These are phyloP conservation scores for Hypercompe scribonia DNA, from an alignment of 2,888 invertebrate genomes.

Conservation along the genomic window DNA sequence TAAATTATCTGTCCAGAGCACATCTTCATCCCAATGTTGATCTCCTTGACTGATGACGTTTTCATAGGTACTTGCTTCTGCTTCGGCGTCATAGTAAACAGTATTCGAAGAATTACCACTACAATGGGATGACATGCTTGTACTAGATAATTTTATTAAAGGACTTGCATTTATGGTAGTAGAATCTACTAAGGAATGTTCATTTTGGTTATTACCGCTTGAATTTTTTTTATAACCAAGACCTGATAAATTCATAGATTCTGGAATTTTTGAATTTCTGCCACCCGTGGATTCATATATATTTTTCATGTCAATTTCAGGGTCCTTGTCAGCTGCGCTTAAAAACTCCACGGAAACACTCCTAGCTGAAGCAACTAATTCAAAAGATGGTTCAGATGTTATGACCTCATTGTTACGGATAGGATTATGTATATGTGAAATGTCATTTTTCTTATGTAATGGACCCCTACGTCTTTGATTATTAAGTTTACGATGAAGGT, in stretches of 20 bases:
- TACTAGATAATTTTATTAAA: conserved; percentile 72
- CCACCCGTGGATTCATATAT: conserved; percentile 90
- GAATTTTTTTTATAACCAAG: conserved; percentile 81
- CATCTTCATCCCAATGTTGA: conserved; percentile 94
- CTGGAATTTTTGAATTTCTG: conserved; percentile 86
- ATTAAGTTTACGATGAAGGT: conserved; percentile 87
- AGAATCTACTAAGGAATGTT: conserved; percentile 66
- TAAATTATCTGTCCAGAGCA: conserved; percentile 92
- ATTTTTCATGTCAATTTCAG: conserved; percentile 89
- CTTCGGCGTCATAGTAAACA: conserved; percentile 82
- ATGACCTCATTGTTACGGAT: conserved; percentile 82
- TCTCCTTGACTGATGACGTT: conserved; percentile 87
- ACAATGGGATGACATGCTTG: conserved; percentile 84
- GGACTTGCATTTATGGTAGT: conserved; percentile 62
- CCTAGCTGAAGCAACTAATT: conserved; percentile 86
- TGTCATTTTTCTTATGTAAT: conserved; percentile 88
- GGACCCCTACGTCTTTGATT: conserved; percentile 90
- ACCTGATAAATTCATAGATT: conserved; percentile 82
- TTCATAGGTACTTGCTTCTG: conserved; percentile 78
- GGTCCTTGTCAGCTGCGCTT: conserved; percentile 89
- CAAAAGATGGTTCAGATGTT: conserved; percentile 75
- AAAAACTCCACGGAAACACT: conserved; percentile 89
- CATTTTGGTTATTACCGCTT: conserved; percentile 61
- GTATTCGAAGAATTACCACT: conserved; percentile 83
- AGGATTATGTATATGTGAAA: conserved; percentile 91